phyloP scores from a whole-genome alignment of 2,113 vertebrate genomes.

The Tychaedon coryphoeus region DNA sequence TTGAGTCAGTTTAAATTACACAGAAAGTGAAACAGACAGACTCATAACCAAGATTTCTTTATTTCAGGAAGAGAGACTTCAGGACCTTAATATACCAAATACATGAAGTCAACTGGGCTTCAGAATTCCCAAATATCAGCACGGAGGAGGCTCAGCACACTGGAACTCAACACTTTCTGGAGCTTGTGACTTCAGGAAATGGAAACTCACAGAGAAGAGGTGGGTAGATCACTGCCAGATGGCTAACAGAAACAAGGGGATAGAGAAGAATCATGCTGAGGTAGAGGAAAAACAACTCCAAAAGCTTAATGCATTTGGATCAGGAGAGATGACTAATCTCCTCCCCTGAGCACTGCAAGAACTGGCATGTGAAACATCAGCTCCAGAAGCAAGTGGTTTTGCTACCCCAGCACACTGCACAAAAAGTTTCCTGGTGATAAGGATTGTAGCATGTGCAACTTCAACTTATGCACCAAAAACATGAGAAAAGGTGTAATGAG shows the following conservation, averaged over 20 bases:
- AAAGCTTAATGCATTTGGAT: not conserved
- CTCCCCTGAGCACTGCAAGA: not conserved
- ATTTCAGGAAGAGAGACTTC: not conserved
- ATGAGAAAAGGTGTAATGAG: not conserved
- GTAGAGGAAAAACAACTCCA: slow-evolving; percentile 34
- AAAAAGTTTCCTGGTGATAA: not conserved
- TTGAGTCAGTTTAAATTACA: not conserved
- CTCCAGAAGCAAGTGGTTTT: not conserved
- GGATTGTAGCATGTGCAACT: not conserved
- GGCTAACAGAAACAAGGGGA: not conserved
- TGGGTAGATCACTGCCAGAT: slow-evolving; percentile 12
- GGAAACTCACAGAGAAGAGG: slow-evolving; percentile 19
- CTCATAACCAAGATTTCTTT: not conserved
- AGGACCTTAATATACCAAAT: not conserved
- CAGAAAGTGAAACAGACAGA: slow-evolving; percentile 1
- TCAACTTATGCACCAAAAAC: not conserved
- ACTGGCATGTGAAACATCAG: not conserved
- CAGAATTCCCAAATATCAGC: not conserved
- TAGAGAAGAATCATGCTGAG: slow-evolving; percentile 20
- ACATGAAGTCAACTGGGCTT: not conserved
- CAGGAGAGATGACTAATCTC: slow-evolving; percentile 41
- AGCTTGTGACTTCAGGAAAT: slow-evolving; percentile 8
- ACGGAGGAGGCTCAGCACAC: not conserved
- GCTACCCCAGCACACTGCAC: not conserved
- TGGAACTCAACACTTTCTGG: not conserved